These are phyloP conservation scores for Nasonia vitripennis DNA, from an alignment of 1,140 invertebrate genomes.

Conservation along the genomic window DNA sequence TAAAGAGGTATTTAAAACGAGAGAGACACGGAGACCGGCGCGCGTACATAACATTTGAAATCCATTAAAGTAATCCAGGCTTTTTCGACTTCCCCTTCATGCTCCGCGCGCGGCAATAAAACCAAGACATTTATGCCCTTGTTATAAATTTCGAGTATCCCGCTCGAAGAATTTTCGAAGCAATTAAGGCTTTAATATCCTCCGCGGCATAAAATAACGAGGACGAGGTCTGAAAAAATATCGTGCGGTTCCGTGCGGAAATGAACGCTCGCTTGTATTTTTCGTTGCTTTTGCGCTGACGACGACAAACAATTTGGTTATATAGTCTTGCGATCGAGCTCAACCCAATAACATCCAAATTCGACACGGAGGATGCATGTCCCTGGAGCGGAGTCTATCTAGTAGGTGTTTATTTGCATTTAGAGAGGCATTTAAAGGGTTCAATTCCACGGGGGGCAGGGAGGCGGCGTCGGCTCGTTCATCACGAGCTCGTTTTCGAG, in stretches of 20 bases:
- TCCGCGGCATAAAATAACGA: neutral
- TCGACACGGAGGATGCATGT: neutral
- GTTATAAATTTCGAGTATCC: constrained; percentile 1
- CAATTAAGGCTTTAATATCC: neutral
- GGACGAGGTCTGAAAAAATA: neutral
- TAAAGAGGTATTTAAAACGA: neutral
- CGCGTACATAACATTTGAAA: neutral
- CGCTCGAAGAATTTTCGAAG: neutral
- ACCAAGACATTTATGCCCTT: neutral
- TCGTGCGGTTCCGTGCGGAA: neutral
- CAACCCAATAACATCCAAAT: neutral
- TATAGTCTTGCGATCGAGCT: too few relatives aligned
- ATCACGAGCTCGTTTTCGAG: neutral
- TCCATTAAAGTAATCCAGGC: neutral
- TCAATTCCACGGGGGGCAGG: neutral
- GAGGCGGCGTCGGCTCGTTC: neutral
- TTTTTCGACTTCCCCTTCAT: neutral
- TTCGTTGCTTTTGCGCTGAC: neutral
- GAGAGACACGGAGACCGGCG: neutral
- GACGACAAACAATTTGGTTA: too few relatives aligned
- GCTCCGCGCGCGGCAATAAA: neutral
- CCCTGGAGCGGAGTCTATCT: neutral
- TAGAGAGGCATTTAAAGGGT: constrained; percentile 29
- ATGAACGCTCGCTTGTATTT: neutral
- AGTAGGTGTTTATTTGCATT: constrained; percentile 38